Percentiles rank a stretch among this genome's conserved stretches.
These are phyloP conservation scores for Cecropterus lyciades DNA, from an alignment of 1,140 invertebrate genomes.

Conservation along the genomic window DNA sequence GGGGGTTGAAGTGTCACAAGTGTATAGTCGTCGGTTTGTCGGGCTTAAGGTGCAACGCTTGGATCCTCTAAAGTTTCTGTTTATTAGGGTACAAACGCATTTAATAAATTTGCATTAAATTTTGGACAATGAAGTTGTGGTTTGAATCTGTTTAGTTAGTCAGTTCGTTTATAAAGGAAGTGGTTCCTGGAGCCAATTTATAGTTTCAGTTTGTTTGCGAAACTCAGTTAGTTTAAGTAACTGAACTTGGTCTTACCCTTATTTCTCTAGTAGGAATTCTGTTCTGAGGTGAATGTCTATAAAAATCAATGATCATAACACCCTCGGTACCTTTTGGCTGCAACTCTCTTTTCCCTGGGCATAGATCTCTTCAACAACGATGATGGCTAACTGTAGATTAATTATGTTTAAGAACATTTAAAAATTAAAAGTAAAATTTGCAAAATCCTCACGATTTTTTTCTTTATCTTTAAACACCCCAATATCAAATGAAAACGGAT, in stretches of 20 bases:
- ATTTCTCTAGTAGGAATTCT: too few relatives aligned
- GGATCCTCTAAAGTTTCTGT: constrained; percentile 32
- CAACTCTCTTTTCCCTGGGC: too few relatives aligned
- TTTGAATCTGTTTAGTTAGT: constrained; percentile 4
- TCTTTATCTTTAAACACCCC: too few relatives aligned
- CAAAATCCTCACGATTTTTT: too few relatives aligned
- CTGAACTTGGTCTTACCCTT: background rate
- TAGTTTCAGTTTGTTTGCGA: constrained; percentile 7
- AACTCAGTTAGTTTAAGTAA: constrained; percentile 7
- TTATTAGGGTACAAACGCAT: constrained; percentile 20
- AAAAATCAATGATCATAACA: too few relatives aligned
- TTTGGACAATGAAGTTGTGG: constrained; percentile 6
- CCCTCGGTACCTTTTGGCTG: too few relatives aligned
- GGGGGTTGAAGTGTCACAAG: constrained; percentile 21
- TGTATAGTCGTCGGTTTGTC: constrained; percentile 28
- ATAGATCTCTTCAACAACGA: too few relatives aligned
- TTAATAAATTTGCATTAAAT: constrained; percentile 21
- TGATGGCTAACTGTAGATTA: too few relatives aligned
- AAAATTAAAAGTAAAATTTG: too few relatives aligned
- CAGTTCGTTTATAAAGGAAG: background rate
- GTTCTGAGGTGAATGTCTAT: too few relatives aligned
- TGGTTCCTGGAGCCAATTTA: background rate
- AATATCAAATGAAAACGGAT: too few relatives aligned
- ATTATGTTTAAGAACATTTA: too few relatives aligned
- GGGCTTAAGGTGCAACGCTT: constrained; percentile 28